phyloP scores from a whole-genome alignment of 1,140 invertebrate genomes.

The Globodera rostochiensis region DNA sequence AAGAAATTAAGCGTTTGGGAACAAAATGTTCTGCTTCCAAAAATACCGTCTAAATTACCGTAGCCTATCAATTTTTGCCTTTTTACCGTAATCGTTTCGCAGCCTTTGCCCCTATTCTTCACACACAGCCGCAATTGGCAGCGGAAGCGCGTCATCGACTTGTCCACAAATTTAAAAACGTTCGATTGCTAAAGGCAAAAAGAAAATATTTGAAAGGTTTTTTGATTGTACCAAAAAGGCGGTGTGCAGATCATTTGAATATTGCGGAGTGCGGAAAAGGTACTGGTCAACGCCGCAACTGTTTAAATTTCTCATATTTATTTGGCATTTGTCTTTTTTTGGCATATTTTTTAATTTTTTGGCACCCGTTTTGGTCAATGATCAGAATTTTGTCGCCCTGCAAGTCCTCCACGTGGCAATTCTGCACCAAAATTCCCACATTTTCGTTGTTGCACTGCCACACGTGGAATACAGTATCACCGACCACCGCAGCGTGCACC shows the following conservation, averaged over 20 bases:
- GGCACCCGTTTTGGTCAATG: constrained; percentile 63
- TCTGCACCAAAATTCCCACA: constrained; percentile 63
- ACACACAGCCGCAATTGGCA: constrained; percentile 63
- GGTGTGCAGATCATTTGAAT: constrained; percentile 54
- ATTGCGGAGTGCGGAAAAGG: constrained; percentile 60
- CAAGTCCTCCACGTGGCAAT: constrained; percentile 63
- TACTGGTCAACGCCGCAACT: constrained; percentile 64
- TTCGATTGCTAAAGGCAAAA: constrained; percentile 60
- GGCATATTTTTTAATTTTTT: not conserved
- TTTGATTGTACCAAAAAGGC: constrained; percentile 49
- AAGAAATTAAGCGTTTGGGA: too few relatives aligned
- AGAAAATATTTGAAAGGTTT: not conserved
- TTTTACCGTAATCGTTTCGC: constrained; percentile 55
- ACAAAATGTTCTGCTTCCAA: too few relatives aligned
- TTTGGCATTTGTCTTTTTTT: not conserved
- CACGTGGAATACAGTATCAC: constrained; percentile 61
- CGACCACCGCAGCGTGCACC: constrained; percentile 53
- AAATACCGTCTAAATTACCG: too few relatives aligned
- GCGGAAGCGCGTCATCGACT: constrained; percentile 63
- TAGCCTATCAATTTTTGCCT: too few relatives aligned
- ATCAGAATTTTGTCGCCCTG: constrained; percentile 63
- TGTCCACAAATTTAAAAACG: constrained; percentile 66
- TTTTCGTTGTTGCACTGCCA: constrained; percentile 61
- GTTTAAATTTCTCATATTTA: constrained; percentile 20
- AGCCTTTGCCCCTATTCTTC: constrained; percentile 60